Evolutionary conservation across 2,113 vertebrate species (phyloP).

Genomic region (Sturnira hondurensis): DNA sequence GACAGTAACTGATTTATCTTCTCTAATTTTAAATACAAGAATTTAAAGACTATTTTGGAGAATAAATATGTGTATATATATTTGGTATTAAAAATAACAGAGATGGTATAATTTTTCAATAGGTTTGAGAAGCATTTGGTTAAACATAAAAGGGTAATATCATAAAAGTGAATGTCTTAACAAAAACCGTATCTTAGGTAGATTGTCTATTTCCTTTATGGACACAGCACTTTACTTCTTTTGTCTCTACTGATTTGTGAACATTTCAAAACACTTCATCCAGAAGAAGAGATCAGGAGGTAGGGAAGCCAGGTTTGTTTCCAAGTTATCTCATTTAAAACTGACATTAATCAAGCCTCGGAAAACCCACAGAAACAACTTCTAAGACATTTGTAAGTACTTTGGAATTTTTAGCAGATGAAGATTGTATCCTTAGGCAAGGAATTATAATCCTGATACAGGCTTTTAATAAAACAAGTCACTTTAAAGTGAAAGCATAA

Average conservation of each 20-base stretch:
- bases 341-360: not conserved
- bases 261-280: conserved; percentile 5
- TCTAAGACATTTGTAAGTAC: not conserved
- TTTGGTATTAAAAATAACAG: not conserved
- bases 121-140: not conserved
- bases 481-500: not conserved
- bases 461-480: not conserved
- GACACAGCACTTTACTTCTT: not conserved
- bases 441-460: not conserved
- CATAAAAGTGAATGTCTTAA: not conserved
- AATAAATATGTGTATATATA: not conserved
- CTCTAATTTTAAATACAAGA: conserved; percentile 5
- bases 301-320: not conserved
- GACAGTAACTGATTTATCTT: not conserved
- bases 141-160: not conserved
- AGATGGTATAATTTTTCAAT: not conserved
- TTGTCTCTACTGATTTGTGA: not conserved
- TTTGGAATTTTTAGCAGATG: not conserved
- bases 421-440: not conserved
- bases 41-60: not conserved
- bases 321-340: not conserved
- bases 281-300: not conserved
- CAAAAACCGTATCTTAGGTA: not conserved
- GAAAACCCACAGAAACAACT: not conserved
- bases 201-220: not conserved